A percentile compares a stretch with the other conserved stretches of the same genome.
These are phyloP conservation scores for Arenaria interpres DNA, from an alignment of 2,113 vertebrate species.

Conservation along the genomic window DNA sequence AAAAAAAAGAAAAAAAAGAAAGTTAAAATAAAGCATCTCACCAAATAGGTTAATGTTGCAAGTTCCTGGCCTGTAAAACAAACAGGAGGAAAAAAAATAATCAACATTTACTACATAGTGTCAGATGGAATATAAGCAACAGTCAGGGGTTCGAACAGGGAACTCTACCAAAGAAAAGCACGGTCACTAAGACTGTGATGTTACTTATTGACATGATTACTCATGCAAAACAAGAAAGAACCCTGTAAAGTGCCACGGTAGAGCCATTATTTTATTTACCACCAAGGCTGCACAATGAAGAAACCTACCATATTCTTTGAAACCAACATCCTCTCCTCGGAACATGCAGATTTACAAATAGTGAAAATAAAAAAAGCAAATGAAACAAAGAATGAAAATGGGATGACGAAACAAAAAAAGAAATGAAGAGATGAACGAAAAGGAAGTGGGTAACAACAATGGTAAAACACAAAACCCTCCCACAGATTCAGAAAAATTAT, in stretches of 20 bases:
- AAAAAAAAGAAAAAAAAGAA: not conserved
- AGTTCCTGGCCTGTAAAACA: constrained; percentile 85
- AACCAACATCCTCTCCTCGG: not conserved
- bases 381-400: not conserved
- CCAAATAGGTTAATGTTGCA: constrained; percentile 89
- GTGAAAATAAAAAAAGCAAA: not conserved
- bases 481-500: not conserved
- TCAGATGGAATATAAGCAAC: not conserved
- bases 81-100: not conserved
- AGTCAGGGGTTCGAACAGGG: not conserved
- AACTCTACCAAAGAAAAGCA: not conserved
- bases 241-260: accelerated
- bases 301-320: not conserved
- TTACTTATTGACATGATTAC: not conserved
- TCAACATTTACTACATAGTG: not conserved
- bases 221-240: not conserved
- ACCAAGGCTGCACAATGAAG: not conserved
- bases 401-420: not conserved
- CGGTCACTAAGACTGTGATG: not conserved
- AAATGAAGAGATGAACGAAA: not conserved
- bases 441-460: not conserved
- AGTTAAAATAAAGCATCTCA: constrained; percentile 65
- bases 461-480: not conserved
- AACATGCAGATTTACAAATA: accelerated
- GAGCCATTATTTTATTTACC: not conserved